Evolutionary conservation across 1,140 invertebrate species (phyloP).

Genomic region (Drosophila kohkoa): DNA sequence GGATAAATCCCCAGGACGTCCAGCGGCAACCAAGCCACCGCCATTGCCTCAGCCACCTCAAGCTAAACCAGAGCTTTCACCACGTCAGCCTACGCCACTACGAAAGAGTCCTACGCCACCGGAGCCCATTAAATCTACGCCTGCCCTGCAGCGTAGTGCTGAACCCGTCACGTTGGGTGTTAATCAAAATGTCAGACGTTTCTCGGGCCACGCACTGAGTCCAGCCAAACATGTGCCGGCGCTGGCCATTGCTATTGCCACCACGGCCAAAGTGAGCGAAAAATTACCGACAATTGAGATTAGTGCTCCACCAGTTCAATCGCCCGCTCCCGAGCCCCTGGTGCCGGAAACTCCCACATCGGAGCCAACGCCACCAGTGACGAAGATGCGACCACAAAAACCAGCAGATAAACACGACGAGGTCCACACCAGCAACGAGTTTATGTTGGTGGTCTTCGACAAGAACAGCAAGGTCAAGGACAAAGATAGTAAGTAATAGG

Average conservation of each 20-base stretch:
- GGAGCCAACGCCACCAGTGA: constrained; percentile 29
- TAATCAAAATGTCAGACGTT: constrained; percentile 75
- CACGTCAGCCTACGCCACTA: constrained; percentile 38
- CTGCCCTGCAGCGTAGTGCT: constrained; percentile 70
- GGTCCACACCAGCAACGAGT: constrained; percentile 88
- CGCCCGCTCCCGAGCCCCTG: constrained; percentile 14
- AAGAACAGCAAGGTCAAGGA: constrained; percentile 85
- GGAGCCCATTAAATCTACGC: constrained; percentile 67
- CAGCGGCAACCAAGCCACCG: constrained; percentile 32
- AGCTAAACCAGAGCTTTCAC: constrained; percentile 33
- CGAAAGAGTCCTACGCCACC: constrained; percentile 76
- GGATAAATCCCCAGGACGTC: constrained; percentile 51
- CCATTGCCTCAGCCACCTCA: constrained; percentile 51
- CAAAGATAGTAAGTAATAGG: constrained; percentile 84
- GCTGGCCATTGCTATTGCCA: constrained; percentile 73
- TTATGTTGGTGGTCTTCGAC: constrained; percentile 92
- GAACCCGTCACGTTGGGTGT: constrained; percentile 76
- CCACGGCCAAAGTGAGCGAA: constrained; percentile 53
- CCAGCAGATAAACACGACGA: constrained; percentile 77
- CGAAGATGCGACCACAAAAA: constrained; percentile 44
- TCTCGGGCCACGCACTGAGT: constrained; percentile 66
- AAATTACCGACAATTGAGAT: constrained; percentile 78
- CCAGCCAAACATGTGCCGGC: constrained; percentile 75
- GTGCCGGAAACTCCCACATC: constrained; percentile 31
- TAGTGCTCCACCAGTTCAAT: constrained; percentile 65